Evolutionary conservation across 2,888 invertebrate genomes (phyloP).

Genomic region (Acronicta aceris): DNA sequence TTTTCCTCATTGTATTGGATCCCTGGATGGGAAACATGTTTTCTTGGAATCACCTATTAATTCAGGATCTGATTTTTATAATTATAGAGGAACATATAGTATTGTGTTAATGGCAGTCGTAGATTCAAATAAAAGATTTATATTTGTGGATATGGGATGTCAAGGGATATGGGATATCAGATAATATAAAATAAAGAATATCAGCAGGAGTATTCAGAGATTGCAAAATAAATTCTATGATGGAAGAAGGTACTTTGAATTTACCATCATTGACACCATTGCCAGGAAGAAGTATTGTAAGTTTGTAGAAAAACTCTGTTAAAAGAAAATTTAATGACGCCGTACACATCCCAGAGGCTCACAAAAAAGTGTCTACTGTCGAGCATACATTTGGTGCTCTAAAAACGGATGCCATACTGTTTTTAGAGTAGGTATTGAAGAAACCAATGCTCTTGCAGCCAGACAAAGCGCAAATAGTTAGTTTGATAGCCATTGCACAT

Average conservation of each 20-base stretch:
- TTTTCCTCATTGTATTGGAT: slow-evolving; percentile 9
- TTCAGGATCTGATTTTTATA: slow-evolving; percentile 5
- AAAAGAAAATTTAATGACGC: too few species aligned
- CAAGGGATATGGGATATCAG: slow-evolving; percentile 2
- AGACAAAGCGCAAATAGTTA: slow-evolving; percentile 18
- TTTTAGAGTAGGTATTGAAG: slow-evolving; percentile 32
- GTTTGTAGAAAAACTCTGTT: too few species aligned
- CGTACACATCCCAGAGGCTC: slow-evolving; percentile 9
- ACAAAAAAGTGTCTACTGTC: slow-evolving; percentile 20
- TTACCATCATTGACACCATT: too few species aligned
- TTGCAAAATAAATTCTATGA: too few species aligned
- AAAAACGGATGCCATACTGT: slow-evolving; percentile 22
- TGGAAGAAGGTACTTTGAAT: too few species aligned
- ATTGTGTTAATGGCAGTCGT: slow-evolving; percentile 9
- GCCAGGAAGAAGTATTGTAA: slow-evolving; percentile 8
- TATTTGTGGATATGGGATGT: slow-evolving; percentile 4
- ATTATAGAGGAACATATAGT: slow-evolving; percentile 6
- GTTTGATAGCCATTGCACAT: slow-evolving; percentile 26
- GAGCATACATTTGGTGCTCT: slow-evolving; percentile 46
- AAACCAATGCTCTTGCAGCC: slow-evolving; percentile 31
- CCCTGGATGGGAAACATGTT: slow-evolving; percentile 17
- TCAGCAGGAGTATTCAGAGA: too few species aligned
- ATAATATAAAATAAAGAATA: too few species aligned
- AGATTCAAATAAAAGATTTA: slow-evolving; percentile 6
- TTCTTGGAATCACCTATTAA: slow-evolving; percentile 9